Base-by-base conservation (phyloP, 2,797 vertebrate species). In the Columba guinea region DNA sequence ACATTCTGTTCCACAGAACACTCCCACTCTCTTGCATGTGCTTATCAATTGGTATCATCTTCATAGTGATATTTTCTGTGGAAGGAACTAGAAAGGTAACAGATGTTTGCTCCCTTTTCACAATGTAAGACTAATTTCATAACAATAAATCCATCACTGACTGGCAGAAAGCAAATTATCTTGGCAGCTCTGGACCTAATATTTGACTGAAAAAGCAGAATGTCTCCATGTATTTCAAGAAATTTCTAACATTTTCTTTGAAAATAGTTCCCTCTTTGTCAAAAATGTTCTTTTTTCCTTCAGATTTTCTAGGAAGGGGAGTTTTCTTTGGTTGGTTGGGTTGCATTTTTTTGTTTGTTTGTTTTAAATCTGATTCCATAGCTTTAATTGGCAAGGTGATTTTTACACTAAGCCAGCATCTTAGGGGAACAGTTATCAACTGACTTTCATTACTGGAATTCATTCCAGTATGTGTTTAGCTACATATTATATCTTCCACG, bases 31-130 rank as follows among this genome's bases (percentile, higher is more conserved):
- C 48, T 93, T 1, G 0, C 58, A 63, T 77, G 80, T 79, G 70
- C 80, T 80, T 91, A 89, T 88, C 83, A 70, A 51, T 70, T 82
- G 51, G 51, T 76, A 84, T 77, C 52, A 70, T 87, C 88, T 89
- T 95, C 78, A 70, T 56, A 83, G n/a, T 53, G 39, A 37, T 94
- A 79, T 90, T 88, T 96, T 87, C 80, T 94, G 56, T 89, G 37
- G 64, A 83, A 82, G 35, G 19, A 91, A 58, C 53, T 73, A 69
- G 82, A 93, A 83, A 84, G 41, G 30, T 77, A 79, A 28, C 69
- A 93, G 73, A 44, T 85, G 60, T 94, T 94, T 95, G 13, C 37
- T 94, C n/a, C 28, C 32, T 79, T 92, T 74, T 84, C 68, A 90
- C 5, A 14, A 75, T 70, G 26, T 41, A 55, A 71, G 28, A 85